Conservation (phyloP, 2,797 vertebrate genomes). For the Schizothorax lantsangensis region DNA sequence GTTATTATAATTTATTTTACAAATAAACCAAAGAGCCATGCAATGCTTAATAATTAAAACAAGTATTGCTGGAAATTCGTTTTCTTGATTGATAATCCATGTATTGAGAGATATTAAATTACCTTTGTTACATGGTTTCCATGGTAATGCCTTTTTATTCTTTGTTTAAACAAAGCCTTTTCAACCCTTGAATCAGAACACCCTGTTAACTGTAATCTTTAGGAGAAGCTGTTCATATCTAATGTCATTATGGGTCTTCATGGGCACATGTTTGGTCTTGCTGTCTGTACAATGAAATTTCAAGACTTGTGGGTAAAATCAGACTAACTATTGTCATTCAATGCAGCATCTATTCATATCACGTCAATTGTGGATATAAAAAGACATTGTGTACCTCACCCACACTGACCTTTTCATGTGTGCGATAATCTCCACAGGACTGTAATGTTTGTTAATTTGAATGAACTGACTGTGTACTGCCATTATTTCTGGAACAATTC, state of each 20-base stretch:
- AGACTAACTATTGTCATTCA: background rate
- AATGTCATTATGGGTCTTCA: background rate
- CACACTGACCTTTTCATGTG: background rate
- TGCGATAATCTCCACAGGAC: background rate
- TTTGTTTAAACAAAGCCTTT: background rate
- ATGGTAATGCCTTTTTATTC: background rate
- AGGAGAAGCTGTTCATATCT: background rate
- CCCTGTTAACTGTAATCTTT: background rate
- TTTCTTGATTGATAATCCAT: background rate
- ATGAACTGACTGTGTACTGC: background rate
- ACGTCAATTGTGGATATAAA: background rate
- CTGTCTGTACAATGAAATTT: background rate
- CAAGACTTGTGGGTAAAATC: too few species aligned
- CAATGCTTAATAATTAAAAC: background rate
- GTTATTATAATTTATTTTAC: too few species aligned
- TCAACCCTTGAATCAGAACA: background rate
- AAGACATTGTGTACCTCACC: background rate
- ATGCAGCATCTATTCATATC: background rate
- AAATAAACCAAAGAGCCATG: background rate
- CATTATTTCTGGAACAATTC: background rate
- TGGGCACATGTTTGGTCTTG: background rate
- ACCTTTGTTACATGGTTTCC: background rate
- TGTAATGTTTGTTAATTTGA: background rate
- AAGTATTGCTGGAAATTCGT: background rate
- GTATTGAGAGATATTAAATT: background rate